phyloP scores from a whole-genome alignment of 2,113 vertebrate species.

The Crotalus horridus region DNA sequence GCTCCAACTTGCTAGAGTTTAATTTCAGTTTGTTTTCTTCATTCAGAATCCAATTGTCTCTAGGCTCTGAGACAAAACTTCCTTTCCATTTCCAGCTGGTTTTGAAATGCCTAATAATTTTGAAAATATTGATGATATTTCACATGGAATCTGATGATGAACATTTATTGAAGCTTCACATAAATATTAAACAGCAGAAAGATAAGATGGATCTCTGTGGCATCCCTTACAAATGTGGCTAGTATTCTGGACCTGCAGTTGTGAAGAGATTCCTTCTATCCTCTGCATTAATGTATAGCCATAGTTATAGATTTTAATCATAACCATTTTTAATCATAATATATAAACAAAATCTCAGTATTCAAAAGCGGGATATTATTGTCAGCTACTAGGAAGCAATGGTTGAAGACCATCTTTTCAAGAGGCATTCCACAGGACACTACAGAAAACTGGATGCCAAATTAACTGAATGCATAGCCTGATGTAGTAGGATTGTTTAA shows the following conservation, averaged over 20 bases:
- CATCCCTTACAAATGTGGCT: not conserved
- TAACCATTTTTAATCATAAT: not conserved
- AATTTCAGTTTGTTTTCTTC: not conserved
- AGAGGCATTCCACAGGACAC: not conserved
- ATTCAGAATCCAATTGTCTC: not conserved
- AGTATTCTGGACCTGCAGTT: not conserved
- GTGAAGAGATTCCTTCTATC: not conserved
- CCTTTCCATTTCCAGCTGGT: not conserved
- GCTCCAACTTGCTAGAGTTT: not conserved
- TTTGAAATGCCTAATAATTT: not conserved
- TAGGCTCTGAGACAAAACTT: not conserved
- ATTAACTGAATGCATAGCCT: not conserved
- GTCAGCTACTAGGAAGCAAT: not conserved
- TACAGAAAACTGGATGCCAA: not conserved
- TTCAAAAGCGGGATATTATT: not conserved
- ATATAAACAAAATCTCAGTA: not conserved
- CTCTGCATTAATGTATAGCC: not conserved
- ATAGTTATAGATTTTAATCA: not conserved
- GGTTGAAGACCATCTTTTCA: not conserved
- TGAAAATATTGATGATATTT: not conserved
- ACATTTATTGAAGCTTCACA: not conserved
- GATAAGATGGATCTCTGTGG: not conserved
- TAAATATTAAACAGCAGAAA: not conserved
- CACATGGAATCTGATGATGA: not conserved
- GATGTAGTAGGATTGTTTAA: not conserved